Percentiles rank a stretch among this genome's conserved stretches.
These are phyloP conservation scores for cat (Felis catus) DNA, from an alignment of 2,113 vertebrate genomes.

Conservation along the genomic window DNA sequence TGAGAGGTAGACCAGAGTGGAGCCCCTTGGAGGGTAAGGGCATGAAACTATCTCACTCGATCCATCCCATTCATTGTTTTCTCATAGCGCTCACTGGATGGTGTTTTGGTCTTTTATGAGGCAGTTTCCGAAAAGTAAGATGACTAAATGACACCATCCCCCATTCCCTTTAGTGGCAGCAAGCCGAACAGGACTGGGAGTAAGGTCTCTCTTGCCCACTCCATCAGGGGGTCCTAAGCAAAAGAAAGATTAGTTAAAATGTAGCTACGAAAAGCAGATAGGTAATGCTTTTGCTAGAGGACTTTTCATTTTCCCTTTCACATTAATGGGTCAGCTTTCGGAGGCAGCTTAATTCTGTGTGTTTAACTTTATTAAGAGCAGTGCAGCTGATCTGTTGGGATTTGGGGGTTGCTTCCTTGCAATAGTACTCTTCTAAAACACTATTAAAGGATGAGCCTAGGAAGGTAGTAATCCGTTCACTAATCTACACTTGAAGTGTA, in stretches of 20 bases:
- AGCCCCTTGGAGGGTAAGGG: not conserved
- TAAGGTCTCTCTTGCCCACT: not conserved
- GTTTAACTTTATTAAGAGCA: not conserved
- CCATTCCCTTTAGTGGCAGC: not conserved
- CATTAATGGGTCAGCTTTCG: not conserved
- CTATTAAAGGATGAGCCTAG: not conserved
- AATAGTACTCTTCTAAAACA: not conserved
- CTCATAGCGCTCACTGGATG: not conserved
- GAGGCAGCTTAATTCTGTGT: not conserved
- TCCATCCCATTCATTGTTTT: not conserved
- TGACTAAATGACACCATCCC: not conserved
- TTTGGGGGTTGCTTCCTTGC: not conserved
- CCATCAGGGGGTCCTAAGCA: not conserved
- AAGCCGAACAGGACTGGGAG: not conserved
- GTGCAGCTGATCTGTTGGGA: not conserved
- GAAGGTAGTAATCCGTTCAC: not conserved
- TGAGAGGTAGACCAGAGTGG: not conserved
- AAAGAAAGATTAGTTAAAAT: not conserved
- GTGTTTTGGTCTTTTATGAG: not conserved
- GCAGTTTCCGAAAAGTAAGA: not conserved
- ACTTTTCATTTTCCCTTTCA: not conserved
- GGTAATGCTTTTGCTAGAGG: slow-evolving; percentile 15
- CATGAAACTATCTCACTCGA: not conserved
- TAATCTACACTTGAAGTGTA: not conserved
- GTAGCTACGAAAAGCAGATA: not conserved